Conservation (phyloP, 1,140 invertebrate genomes). For the Drosophila nigromelanica region DNA sequence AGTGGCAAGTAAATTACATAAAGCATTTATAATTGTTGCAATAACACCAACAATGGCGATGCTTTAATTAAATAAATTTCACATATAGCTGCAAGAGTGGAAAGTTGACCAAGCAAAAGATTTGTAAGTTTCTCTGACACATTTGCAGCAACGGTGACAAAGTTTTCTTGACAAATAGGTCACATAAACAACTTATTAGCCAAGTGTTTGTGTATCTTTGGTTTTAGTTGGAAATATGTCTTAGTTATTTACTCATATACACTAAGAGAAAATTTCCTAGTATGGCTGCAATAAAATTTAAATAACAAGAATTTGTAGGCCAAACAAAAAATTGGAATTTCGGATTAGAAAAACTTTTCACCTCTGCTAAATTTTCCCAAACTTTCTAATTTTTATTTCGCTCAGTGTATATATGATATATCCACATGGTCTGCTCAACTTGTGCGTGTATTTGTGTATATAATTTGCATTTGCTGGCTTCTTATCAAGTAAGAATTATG, state of each 20-base stretch:
- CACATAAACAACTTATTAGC: slow-evolving; percentile 14
- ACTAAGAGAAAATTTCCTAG: neutral
- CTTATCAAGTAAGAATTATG: slow-evolving; percentile 71
- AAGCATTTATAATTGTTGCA: slow-evolving; percentile 76
- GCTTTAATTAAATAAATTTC: slow-evolving; percentile 73
- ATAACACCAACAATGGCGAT: slow-evolving; percentile 49
- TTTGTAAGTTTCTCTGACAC: slow-evolving; percentile 28
- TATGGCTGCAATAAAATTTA: no score
- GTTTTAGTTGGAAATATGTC: slow-evolving; percentile 29
- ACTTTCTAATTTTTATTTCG: no score
- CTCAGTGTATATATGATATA: neutral
- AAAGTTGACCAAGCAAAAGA: slow-evolving; percentile 44
- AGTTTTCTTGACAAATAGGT: slow-evolving; percentile 45
- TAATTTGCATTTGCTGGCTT: slow-evolving; percentile 55
- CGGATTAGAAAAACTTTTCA: no score
- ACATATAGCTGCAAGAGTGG: slow-evolving; percentile 8
- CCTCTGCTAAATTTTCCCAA: no score
- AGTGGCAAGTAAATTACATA: slow-evolving; percentile 67
- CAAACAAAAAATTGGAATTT: no score
- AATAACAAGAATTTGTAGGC: no score
- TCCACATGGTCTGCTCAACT: neutral
- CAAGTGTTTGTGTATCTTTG: slow-evolving; percentile 6
- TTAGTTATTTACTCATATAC: slow-evolving; percentile 60
- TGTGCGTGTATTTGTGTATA: slow-evolving; percentile 46
- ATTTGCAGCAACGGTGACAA: slow-evolving; percentile 31